phyloP scores from a whole-genome alignment of 1,140 invertebrate genomes.

The Chlorops oryzae region DNA sequence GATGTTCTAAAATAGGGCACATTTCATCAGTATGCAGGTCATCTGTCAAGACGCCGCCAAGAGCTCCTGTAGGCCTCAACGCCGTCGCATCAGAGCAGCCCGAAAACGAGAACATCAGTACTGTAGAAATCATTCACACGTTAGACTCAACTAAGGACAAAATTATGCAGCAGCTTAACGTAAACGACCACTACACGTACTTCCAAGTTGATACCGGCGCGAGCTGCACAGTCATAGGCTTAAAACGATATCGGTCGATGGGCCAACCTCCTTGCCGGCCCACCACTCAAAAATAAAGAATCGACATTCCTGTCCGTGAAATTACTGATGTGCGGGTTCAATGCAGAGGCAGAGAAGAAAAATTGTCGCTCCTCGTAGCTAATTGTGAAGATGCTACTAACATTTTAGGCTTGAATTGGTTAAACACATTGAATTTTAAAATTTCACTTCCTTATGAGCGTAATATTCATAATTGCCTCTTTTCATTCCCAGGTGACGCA shows the following conservation, averaged over 20 bases:
- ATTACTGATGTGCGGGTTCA: neutral
- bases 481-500: neutral
- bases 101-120: neutral
- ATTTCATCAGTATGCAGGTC: neutral
- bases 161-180: neutral
- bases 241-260: too few relatives aligned
- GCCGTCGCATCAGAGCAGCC: neutral
- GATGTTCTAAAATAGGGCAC: neutral
- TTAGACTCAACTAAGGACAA: too few relatives aligned
- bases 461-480: conserved; percentile 2
- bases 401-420: neutral
- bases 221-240: too few relatives aligned
- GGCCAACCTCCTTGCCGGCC: neutral
- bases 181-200: neutral
- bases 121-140: neutral
- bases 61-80: neutral
- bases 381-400: neutral
- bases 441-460: too few relatives aligned
- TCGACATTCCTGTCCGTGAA: neutral
- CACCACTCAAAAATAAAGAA: neutral
- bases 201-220: conserved; percentile 5
- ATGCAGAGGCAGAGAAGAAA: neutral
- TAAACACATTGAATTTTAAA: neutral
- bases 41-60: neutral
- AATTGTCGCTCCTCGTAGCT: neutral